Evolutionary conservation across 2,888 invertebrate species (phyloP).

Genomic region (Girardia tigrina): DNA sequence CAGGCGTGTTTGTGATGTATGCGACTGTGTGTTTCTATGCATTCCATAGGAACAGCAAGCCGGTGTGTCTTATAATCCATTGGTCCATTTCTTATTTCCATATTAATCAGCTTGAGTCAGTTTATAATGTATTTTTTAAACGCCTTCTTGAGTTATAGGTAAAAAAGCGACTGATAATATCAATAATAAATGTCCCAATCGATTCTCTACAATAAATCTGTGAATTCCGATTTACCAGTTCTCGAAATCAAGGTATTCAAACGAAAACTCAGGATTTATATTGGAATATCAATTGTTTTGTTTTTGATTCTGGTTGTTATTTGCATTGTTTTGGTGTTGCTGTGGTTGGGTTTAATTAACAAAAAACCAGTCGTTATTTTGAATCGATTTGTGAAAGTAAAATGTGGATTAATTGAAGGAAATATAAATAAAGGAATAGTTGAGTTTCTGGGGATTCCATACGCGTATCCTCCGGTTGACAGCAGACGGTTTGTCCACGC

Average conservation of each 20-base stretch:
- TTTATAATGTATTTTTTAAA: constrained; percentile 10
- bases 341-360: not conserved
- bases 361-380: constrained; percentile 6
- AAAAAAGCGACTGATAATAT: not conserved
- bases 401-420: constrained; percentile 30
- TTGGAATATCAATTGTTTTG: not conserved
- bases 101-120: not conserved
- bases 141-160: not conserved
- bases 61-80: not conserved
- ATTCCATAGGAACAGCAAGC: too few species aligned
- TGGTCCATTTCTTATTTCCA: not conserved
- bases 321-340: constrained; percentile 19
- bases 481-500: not conserved
- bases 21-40: too few species aligned
- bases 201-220: not conserved
- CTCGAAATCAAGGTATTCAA: not conserved
- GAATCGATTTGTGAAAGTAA: not conserved
- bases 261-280: not conserved
- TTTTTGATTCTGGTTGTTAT: not conserved
- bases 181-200: not conserved
- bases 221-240: not conserved
- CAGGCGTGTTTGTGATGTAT: too few species aligned
- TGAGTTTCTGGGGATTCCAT: constrained; percentile 27
- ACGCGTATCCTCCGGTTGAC: constrained; percentile 28
- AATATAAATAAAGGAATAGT: constrained; percentile 16